Evolutionary conservation across 2,888 invertebrate genomes (phyloP).

Genomic region (Idaea biselata): DNA sequence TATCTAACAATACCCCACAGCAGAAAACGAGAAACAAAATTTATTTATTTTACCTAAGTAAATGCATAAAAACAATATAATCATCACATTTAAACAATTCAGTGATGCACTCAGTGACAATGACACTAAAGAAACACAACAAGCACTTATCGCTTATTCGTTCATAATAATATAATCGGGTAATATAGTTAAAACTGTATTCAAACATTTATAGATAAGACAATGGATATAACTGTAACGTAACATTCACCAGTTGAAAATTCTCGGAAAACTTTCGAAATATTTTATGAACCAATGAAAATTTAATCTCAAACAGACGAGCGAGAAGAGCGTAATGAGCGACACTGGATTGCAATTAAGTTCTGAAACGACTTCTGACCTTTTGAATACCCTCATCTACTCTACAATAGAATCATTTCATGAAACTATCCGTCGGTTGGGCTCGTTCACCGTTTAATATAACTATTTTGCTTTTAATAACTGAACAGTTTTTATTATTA

Average conservation of each 20-base stretch:
- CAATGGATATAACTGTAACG: slow-evolving; percentile 18
- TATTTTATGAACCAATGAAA: slow-evolving; percentile 40
- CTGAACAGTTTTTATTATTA: not conserved
- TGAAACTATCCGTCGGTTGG: not conserved
- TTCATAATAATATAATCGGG: not conserved
- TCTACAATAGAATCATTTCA: slow-evolving; percentile 13
- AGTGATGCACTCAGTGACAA: not conserved
- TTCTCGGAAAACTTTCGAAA: slow-evolving; percentile 35
- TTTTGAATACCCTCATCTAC: slow-evolving; percentile 21
- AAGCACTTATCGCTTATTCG: slow-evolving; percentile 13
- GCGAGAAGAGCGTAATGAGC: slow-evolving; percentile 36
- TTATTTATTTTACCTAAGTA: no score
- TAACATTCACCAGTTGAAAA: slow-evolving; percentile 29
- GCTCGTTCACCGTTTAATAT: not conserved
- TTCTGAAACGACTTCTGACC: slow-evolving; percentile 33
- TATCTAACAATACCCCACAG: no score
- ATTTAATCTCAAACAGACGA: slow-evolving; percentile 36
- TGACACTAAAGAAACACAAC: not conserved
- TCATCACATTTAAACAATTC: not conserved
- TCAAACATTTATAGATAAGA: slow-evolving; percentile 20
- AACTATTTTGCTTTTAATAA: not conserved
- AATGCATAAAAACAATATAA: not conserved
- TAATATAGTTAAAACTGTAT: slow-evolving; percentile 9
- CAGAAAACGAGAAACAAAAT: no score
- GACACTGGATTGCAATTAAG: slow-evolving; percentile 48